Evolutionary conservation across 2,113 vertebrate genomes (phyloP).

Genomic region (Anolis carolinensis): DNA sequence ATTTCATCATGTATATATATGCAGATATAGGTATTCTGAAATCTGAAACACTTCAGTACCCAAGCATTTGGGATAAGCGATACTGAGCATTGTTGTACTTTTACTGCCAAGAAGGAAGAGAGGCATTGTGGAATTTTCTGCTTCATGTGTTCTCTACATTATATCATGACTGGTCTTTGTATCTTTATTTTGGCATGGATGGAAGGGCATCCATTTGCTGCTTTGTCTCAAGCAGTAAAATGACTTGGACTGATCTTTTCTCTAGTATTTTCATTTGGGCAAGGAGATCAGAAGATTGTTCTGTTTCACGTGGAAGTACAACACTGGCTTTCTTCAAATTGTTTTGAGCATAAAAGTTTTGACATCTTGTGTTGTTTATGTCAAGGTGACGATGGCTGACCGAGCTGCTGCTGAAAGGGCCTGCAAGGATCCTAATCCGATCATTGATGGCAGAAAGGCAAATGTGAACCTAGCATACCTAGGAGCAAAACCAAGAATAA

Average conservation of each 20-base stretch:
- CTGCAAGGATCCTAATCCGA: conserved; percentile 98
- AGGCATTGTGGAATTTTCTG: neutral
- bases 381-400: conserved; percentile 97
- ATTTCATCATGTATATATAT: too few relatives aligned
- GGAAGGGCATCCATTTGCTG: neutral
- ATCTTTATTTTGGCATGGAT: neutral
- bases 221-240: neutral
- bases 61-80: too few relatives aligned
- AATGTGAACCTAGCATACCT: conserved; percentile 99
- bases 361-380: conserved; percentile 45
- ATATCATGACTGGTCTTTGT: neutral
- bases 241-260: neutral
- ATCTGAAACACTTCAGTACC: neutral
- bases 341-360: neutral
- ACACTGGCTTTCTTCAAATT: neutral
- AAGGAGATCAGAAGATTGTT: neutral
- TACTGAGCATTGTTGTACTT: neutral
- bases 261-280: neutral
- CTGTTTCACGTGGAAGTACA: neutral
- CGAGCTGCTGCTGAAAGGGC: conserved; percentile 94
- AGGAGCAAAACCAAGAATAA: conserved; percentile 96
- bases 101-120: neutral
- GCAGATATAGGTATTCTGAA: too few relatives aligned
- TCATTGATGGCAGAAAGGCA: conserved; percentile 98
- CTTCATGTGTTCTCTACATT: neutral